These are phyloP conservation scores for Emydoidea blandingii DNA, from an alignment of 2,797 vertebrate species.

Conservation along the genomic window DNA sequence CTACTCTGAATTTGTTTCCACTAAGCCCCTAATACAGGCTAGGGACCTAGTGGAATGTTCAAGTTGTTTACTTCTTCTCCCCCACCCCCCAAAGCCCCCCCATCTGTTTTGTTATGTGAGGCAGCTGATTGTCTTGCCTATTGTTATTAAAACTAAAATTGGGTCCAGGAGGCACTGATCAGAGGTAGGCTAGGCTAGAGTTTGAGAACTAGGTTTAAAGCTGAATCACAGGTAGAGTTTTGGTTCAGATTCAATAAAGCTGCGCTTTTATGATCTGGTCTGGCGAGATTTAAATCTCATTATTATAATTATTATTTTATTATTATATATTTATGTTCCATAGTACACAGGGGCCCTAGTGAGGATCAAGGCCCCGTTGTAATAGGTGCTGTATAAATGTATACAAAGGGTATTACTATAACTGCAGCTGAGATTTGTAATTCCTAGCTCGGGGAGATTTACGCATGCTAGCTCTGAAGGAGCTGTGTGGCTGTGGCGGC, in stretches of 20 bases:
- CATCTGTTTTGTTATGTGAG: not conserved
- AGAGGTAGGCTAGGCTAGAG: not conserved
- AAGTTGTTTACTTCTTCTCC: not conserved
- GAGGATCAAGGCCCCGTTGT: accelerated
- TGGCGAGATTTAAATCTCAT: not conserved
- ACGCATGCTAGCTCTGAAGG: no score
- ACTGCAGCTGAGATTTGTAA: not conserved
- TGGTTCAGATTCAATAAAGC: not conserved
- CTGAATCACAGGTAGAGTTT: accelerated
- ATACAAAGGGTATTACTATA: not conserved
- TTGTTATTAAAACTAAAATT: constrained; percentile 2
- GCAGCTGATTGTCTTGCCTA: not conserved
- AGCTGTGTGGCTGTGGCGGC: not conserved
- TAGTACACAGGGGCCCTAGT: not conserved
- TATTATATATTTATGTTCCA: accelerated
- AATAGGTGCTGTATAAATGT: accelerated
- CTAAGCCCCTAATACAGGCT: not conserved
- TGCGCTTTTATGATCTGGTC: not conserved
- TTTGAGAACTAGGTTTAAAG: not conserved
- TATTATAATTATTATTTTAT: not conserved
- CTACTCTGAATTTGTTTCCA: not conserved
- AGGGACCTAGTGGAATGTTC: not conserved
- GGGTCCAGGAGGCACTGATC: not conserved
- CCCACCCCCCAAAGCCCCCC: no score
- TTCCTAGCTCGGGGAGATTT: not conserved